Conservation (phyloP, 2,888 invertebrate genomes). For the Drosophila heteroneura region DNA sequence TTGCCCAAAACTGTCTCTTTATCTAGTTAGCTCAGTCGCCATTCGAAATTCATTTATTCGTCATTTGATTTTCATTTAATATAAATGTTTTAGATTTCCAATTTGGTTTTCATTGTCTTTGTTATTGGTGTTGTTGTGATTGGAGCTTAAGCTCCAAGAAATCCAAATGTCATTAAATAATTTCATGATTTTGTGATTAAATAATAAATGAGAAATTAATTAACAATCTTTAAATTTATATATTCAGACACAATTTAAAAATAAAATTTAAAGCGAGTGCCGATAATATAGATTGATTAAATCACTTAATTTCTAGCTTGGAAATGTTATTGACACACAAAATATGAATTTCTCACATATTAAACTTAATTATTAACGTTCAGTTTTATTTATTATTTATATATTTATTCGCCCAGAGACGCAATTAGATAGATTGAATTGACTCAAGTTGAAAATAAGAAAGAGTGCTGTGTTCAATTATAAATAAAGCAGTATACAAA, state of each 20-base stretch:
- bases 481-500: background rate
- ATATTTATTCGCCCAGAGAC: no score
- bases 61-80: slow-evolving; percentile 36
- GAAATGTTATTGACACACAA: no score
- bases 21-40: slow-evolving; percentile 23
- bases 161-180: background rate
- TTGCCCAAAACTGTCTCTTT: slow-evolving; percentile 25
- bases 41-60: slow-evolving; percentile 41
- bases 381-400: no score
- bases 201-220: background rate
- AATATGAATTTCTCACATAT: no score
- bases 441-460: background rate
- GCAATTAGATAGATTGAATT: background rate
- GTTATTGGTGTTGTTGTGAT: background rate
- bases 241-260: no score
- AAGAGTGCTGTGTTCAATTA: background rate
- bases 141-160: background rate
- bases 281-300: no score
- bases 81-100: slow-evolving; percentile 13
- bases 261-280: no score
- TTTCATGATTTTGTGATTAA: background rate
- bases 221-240: background rate
- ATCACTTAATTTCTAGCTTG: no score
- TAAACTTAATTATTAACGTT: no score
- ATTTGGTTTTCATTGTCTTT: slow-evolving; percentile 9